These are phyloP conservation scores for Eulemur rubriventer DNA, from an alignment of 2,797 vertebrate genomes.

Conservation along the genomic window DNA sequence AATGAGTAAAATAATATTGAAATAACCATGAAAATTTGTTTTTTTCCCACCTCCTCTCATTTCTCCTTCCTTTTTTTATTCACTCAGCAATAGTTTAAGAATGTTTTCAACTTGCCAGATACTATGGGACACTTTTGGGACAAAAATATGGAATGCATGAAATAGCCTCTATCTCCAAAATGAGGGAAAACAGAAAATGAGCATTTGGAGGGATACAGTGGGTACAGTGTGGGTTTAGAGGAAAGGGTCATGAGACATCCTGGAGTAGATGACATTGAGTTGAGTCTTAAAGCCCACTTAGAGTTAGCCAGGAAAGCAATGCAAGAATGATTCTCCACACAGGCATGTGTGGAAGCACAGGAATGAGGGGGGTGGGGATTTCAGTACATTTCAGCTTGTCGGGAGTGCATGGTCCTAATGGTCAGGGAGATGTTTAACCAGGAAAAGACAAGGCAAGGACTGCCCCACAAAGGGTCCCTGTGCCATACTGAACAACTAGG, in stretches of 20 bases:
- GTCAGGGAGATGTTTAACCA: neutral
- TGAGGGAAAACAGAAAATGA: neutral
- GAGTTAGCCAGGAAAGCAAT: neutral
- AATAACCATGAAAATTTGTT: neutral
- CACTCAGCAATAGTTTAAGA: neutral
- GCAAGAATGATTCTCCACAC: accelerated
- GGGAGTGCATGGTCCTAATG: accelerated
- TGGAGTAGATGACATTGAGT: neutral
- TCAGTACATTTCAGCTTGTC: no score
- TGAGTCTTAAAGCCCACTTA: neutral
- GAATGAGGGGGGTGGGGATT: neutral
- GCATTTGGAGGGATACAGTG: accelerated
- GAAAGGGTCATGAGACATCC: neutral
- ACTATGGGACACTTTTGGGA: neutral
- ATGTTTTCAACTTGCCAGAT: neutral
- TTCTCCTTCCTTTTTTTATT: neutral
- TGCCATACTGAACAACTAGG: neutral
- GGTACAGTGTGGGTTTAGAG: no score
- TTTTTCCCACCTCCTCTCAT: neutral
- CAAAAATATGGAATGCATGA: neutral
- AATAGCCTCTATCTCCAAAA: neutral
- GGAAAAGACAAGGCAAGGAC: neutral
- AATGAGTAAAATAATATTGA: neutral
- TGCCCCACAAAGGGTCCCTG: accelerated
- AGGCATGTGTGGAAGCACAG: neutral